phyloP scores from a whole-genome alignment of 2,888 invertebrate species.

The Dasypolia templi region DNA sequence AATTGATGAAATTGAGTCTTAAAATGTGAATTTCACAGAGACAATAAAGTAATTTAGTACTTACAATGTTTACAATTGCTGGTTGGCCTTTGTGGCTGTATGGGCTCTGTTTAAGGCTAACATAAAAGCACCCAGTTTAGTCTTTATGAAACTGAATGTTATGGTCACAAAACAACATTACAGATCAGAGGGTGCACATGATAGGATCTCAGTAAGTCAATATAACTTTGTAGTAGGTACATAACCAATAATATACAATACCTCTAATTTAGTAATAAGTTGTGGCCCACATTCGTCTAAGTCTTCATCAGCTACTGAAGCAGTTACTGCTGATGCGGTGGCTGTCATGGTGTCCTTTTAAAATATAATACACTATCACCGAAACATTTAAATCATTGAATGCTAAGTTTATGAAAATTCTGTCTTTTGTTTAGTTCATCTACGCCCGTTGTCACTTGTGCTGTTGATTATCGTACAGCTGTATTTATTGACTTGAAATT shows the following conservation, averaged over 20 bases:
- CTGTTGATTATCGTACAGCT: not conserved
- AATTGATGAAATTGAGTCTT: not conserved
- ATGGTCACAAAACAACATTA: not conserved
- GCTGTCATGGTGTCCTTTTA: constrained; percentile 77
- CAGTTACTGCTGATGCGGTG: constrained; percentile 89
- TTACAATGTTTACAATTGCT: not conserved
- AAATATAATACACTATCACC: constrained; percentile 67
- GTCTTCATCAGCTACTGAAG: constrained; percentile 86
- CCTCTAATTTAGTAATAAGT: constrained; percentile 93
- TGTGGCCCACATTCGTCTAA: constrained; percentile 93
- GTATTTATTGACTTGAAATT: not conserved
- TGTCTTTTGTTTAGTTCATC: constrained; percentile 11
- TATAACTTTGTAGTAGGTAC: not conserved
- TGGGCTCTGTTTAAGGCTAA: not conserved
- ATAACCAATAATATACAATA: constrained; percentile 71
- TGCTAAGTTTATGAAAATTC: not conserved
- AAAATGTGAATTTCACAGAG: not conserved
- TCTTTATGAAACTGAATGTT: not conserved
- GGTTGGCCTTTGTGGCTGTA: not conserved
- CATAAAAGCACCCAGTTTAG: not conserved
- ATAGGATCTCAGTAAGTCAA: not conserved
- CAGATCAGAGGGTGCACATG: not conserved
- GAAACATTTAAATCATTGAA: constrained; percentile 66
- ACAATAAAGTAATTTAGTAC: not conserved
- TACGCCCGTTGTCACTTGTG: not conserved